Percentiles rank a stretch among this genome's conserved stretches.
These are phyloP conservation scores for Scarus forsteni DNA, from an alignment of 2,797 vertebrate species.

Conservation along the genomic window DNA sequence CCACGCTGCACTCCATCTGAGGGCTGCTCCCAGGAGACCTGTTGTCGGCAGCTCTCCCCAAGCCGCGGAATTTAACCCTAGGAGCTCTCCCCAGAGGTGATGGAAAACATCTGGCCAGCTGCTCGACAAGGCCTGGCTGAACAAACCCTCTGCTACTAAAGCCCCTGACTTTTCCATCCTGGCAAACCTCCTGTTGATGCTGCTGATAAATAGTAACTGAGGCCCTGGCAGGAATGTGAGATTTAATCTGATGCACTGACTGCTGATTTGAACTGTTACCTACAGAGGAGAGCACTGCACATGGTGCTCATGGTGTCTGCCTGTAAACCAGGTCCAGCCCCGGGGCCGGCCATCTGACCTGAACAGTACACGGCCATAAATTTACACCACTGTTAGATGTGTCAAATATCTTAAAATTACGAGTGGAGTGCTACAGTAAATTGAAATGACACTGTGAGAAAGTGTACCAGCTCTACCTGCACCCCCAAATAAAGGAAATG, in stretches of 20 bases:
- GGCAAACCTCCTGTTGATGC: conserved; percentile 27
- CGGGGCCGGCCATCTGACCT: too few species aligned
- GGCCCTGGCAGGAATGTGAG: conserved; percentile 20
- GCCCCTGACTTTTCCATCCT: conserved; percentile 8
- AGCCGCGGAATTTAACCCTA: conserved; percentile 88
- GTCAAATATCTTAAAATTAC: too few species aligned
- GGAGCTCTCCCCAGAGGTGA: conserved; percentile 91
- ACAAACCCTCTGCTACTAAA: conserved; percentile 22
- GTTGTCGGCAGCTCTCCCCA: conserved; percentile 89
- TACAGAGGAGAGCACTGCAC: not conserved
- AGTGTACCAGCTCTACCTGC: too few species aligned
- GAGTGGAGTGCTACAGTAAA: too few species aligned
- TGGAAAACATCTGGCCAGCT: conserved; percentile 92
- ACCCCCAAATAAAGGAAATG: too few species aligned
- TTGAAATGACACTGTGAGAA: too few species aligned
- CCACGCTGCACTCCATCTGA: conserved; percentile 90
- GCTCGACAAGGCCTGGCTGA: conserved; percentile 54
- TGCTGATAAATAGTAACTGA: conserved; percentile 47
- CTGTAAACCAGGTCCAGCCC: too few species aligned
- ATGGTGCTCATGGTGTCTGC: too few species aligned
- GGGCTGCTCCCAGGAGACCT: conserved; percentile 89
- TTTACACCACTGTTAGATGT: too few species aligned
- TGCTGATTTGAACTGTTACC: conserved; percentile 1
- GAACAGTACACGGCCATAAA: too few species aligned
- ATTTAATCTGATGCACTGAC: conserved; percentile 22